Conservation (phyloP, 2,888 invertebrate species). For the Anthophora plumipes region DNA sequence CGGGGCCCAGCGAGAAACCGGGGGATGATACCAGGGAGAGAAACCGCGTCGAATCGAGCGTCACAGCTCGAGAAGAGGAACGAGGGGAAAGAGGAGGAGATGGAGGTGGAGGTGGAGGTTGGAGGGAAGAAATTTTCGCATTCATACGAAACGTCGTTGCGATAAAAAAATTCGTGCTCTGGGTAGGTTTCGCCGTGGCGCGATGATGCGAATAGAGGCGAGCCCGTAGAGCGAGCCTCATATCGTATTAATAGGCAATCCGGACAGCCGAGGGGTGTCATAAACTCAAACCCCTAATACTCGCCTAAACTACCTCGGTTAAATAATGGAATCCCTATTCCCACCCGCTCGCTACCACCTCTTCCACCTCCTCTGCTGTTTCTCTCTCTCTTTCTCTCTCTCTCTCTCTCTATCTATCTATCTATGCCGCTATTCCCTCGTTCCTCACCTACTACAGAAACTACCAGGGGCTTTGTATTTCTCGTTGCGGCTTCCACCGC, state of each 20-base stretch:
- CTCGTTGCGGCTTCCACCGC: slow-evolving; percentile 57
- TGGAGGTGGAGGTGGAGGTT: too few relatives aligned
- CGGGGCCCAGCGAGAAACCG: slow-evolving; percentile 30
- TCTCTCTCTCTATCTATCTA: slow-evolving; percentile 46
- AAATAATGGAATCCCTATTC: slow-evolving; percentile 84
- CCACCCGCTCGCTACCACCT: slow-evolving; percentile 69
- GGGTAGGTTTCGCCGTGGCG: slow-evolving; percentile 56
- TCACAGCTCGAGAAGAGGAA: neutral
- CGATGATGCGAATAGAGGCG: slow-evolving; percentile 66
- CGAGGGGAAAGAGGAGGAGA: too few relatives aligned
- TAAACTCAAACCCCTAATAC: slow-evolving; percentile 85
- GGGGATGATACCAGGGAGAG: slow-evolving; percentile 21
- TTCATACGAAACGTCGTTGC: slow-evolving; percentile 65
- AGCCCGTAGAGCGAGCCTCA: slow-evolving; percentile 80
- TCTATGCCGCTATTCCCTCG: slow-evolving; percentile 49
- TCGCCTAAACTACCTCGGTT: slow-evolving; percentile 84
- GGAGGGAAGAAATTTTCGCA: slow-evolving; percentile 56
- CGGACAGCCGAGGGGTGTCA: slow-evolving; percentile 84
- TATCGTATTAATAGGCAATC: slow-evolving; percentile 85
- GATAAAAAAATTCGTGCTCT: slow-evolving; percentile 69
- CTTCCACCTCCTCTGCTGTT: slow-evolving; percentile 34
- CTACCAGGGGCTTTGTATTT: slow-evolving; percentile 62
- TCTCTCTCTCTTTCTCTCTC: slow-evolving; percentile 56
- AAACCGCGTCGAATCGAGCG: slow-evolving; percentile 4
- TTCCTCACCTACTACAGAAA: slow-evolving; percentile 49